Evolutionary conservation across 2,797 vertebrate species (phyloP).

Genomic region (Gymnothorax reevesii): DNA sequence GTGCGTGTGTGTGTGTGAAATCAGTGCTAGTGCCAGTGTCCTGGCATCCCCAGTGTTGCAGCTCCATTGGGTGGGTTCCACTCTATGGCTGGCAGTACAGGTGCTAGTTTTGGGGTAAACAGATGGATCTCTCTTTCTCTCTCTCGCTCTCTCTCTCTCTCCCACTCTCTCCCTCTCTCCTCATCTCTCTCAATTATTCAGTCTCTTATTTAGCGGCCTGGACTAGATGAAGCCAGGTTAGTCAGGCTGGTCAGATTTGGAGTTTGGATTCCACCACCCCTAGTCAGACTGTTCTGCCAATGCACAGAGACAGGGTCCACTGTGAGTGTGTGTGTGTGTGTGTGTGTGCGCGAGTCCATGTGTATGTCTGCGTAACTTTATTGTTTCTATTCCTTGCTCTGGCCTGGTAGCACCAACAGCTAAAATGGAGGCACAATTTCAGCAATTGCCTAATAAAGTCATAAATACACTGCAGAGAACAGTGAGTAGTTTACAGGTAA

Average conservation of each 20-base stretch:
- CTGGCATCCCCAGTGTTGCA: slow-evolving; percentile 69
- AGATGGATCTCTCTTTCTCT: slow-evolving; percentile 70
- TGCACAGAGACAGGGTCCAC: slow-evolving; percentile 62
- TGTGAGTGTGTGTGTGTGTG: slow-evolving; percentile 69
- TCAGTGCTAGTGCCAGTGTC: slow-evolving; percentile 31
- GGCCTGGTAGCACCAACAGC: no score
- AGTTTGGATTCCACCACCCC: slow-evolving; percentile 12
- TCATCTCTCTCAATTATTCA: slow-evolving; percentile 73
- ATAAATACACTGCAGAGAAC: slow-evolving; percentile 42
- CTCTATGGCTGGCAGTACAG: background rate
- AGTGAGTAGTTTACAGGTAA: slow-evolving; percentile 44
- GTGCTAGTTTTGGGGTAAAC: slow-evolving; percentile 61
- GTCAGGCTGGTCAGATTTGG: slow-evolving; percentile 7
- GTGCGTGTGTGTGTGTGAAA: no score
- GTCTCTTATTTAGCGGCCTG: slow-evolving; percentile 54
- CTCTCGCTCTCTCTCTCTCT: slow-evolving; percentile 34
- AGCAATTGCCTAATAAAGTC: slow-evolving; percentile 35
- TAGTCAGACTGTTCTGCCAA: slow-evolving; percentile 24
- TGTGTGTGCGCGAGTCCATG: background rate
- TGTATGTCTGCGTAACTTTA: slow-evolving; percentile 41
- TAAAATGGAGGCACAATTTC: slow-evolving; percentile 36
- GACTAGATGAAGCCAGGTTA: background rate
- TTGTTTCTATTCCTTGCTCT: slow-evolving; percentile 23
- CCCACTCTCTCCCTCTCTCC: slow-evolving; percentile 17
- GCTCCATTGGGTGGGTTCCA: slow-evolving; percentile 60